These are phyloP conservation scores for Crocodylus rhombifer DNA, from an alignment of 2,797 vertebrate species.

Conservation along the genomic window DNA sequence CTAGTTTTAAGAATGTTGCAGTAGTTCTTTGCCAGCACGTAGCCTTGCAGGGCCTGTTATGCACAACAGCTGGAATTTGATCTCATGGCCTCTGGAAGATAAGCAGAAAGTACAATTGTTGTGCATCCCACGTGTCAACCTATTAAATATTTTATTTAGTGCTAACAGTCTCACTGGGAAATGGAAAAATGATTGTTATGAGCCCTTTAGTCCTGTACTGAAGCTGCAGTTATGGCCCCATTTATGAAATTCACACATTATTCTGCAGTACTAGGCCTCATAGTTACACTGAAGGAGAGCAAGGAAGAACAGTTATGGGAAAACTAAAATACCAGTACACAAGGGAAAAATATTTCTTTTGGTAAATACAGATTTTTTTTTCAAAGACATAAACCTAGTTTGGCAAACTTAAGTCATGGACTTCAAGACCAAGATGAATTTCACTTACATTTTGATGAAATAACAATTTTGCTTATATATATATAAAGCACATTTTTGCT, in stretches of 20 bases:
- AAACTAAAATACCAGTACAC: neutral
- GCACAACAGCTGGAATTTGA: slow-evolving; percentile 60
- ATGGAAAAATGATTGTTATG: slow-evolving; percentile 62
- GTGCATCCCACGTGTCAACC: slow-evolving; percentile 66
- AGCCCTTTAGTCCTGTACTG: slow-evolving; percentile 1
- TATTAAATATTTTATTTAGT: slow-evolving; percentile 71
- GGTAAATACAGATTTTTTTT: neutral
- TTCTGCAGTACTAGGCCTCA: neutral
- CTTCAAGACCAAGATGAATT: slow-evolving; percentile 31
- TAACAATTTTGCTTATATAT: slow-evolving; percentile 18
- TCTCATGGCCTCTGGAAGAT: slow-evolving; percentile 68
- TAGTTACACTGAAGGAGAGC: neutral
- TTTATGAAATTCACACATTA: neutral
- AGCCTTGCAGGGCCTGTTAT: slow-evolving; percentile 17
- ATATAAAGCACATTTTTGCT: neutral
- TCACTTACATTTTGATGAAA: slow-evolving; percentile 33
- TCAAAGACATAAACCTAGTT: slow-evolving; percentile 16
- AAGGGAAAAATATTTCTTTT: slow-evolving; percentile 39
- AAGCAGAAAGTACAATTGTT: slow-evolving; percentile 68
- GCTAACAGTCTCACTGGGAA: slow-evolving; percentile 68
- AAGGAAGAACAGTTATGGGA: neutral
- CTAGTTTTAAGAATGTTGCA: neutral
- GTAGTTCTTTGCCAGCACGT: slow-evolving; percentile 10
- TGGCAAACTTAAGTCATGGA: slow-evolving; percentile 20
- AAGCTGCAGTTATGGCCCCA: neutral